Evolutionary conservation across 2,888 invertebrate species (phyloP).

Genomic region (Caradrina clavipalpis): DNA sequence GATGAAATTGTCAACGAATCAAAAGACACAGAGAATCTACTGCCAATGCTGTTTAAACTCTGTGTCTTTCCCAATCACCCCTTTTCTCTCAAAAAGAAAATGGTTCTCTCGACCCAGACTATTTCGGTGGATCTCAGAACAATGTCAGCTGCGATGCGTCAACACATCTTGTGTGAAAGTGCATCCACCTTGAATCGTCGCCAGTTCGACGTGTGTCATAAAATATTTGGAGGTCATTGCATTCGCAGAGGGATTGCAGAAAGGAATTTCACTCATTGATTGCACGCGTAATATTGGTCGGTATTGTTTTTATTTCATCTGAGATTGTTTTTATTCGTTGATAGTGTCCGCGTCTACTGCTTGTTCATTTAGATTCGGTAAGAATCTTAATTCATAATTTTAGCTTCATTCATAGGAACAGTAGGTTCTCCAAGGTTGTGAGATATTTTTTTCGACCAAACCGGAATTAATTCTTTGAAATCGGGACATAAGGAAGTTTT

Average conservation of each 20-base stretch:
- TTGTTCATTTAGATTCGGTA: not conserved
- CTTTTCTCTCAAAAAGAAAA: not conserved
- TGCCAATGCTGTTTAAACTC: too few species aligned
- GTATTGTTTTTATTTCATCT: slow-evolving; percentile 10
- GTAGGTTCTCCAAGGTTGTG: too few species aligned
- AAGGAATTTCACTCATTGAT: slow-evolving; percentile 22
- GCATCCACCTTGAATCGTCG: slow-evolving; percentile 57
- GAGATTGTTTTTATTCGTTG: not conserved
- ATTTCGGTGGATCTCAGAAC: slow-evolving; percentile 32
- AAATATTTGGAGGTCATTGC: slow-evolving; percentile 30
- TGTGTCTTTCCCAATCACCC: too few species aligned
- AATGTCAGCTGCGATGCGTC: slow-evolving; percentile 46
- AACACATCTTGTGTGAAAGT: slow-evolving; percentile 60
- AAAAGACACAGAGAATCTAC: too few species aligned
- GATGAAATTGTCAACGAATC: too few species aligned
- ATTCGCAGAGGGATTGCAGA: slow-evolving; percentile 13
- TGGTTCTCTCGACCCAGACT: slow-evolving; percentile 21
- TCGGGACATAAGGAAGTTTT: too few species aligned
- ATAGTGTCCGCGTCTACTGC: not conserved
- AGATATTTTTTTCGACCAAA: too few species aligned
- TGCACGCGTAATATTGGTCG: not conserved
- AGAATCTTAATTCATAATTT: not conserved
- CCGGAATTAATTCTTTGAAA: too few species aligned
- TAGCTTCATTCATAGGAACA: not conserved
- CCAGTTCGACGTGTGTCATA: slow-evolving; percentile 56